Base-by-base conservation (phyloP, 1,140 invertebrate species). In the Heliothis subflexa region DNA sequence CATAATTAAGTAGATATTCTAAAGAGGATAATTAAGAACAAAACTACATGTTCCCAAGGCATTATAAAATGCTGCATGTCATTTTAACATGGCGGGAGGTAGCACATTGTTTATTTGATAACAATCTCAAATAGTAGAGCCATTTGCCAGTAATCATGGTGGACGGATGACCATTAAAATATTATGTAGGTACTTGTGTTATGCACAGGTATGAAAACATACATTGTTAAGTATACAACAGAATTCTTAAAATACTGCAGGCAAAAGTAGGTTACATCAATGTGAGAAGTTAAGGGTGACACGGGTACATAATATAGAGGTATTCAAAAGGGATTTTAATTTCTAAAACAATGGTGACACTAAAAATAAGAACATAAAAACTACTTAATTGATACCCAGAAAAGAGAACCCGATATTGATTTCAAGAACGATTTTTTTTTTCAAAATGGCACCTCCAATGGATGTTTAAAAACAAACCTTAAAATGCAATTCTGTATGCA, bases 31-130 rank as follows among this genome's bases (percentile, higher is more conserved):
- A 70, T 70, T 52, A 70, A 49, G 62, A 66, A 70, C 47, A 25
- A 70, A 70, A 52, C 66, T 50, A 64, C 57, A 62, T 52, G n/a
- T 73, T 76, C 57, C 77, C 71, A 78, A 66, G 55, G 49, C 49
- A 78, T 66, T 70, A 74, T 73, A 79, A 79, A 79, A 61, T 70
- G 54, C 62, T 54, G 59, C 50, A 75, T 62, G 76, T 71, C 76
- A 75, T 70, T 81, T 68, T 47, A 68, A 33, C 54, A 33, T 61
- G 57, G 25, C 64, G 49, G 45, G 76, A 79, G 54, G 59, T 76
- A 82, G 62, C 61, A 82, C 83, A 85, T 87, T 89, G 85, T 89
- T 82, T 85, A 83, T 85, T 80, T 83, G 88, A 89, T 89, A 87
- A 78, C 80, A 70, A 89, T 89, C 88, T 86, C 64, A 74, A 61